Conservation (phyloP, 2,113 vertebrate genomes). For the Passer montanus region DNA sequence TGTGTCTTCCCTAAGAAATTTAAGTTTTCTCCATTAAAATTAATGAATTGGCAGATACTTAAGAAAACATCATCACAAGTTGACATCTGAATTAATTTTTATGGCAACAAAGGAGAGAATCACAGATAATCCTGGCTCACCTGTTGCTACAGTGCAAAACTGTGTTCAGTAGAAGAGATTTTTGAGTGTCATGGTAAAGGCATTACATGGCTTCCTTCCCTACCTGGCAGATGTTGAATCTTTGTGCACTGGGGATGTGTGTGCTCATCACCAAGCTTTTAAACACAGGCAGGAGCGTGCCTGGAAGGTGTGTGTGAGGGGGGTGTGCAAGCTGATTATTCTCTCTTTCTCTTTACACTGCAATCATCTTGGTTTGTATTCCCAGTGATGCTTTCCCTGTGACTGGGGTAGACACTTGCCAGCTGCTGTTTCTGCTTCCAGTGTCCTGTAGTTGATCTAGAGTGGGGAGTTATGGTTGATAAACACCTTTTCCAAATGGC, state of each 20-base stretch:
- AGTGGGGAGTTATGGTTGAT: neutral
- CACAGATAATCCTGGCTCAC: neutral
- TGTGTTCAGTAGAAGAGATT: neutral
- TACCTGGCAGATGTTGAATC: accelerated
- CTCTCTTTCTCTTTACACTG: neutral
- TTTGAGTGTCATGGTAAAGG: neutral
- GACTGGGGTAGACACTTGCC: neutral
- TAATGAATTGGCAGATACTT: neutral
- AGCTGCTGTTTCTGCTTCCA: neutral
- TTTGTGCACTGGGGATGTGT: neutral
- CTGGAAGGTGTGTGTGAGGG: neutral
- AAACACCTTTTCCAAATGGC: neutral
- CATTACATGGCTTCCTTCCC: neutral
- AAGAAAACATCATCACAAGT: neutral
- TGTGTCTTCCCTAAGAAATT: neutral
- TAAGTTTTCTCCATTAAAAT: neutral
- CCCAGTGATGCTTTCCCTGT: neutral
- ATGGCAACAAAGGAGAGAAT: neutral
- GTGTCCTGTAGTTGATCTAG: neutral
- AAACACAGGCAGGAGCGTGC: neutral
- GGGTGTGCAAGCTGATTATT: neutral
- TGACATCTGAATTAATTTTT: neutral
- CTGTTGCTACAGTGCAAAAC: neutral
- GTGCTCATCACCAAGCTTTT: neutral
- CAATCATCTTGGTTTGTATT: neutral